Evolutionary conservation across 2,888 invertebrate species (phyloP), one percentile per base, ranked within the genome.

Genomic region (Gasteruption jaculator): DNA sequence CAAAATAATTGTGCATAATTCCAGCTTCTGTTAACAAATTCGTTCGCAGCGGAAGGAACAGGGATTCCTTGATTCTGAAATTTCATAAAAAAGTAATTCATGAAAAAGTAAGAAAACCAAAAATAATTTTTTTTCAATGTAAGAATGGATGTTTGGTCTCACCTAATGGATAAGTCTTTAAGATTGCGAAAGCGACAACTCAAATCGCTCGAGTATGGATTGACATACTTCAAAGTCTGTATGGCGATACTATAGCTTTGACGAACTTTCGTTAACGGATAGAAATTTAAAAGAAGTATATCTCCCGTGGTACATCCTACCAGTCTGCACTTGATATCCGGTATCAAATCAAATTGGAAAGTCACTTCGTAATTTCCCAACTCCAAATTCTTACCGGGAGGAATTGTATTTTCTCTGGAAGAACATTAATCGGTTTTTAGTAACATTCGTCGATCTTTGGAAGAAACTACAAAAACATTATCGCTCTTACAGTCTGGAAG

Each of bases 11-110:
- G 43, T 57, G 55, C 14, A 54, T 56, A 16, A 58, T 29, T 11
- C 71, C 77, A 53, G 74, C 63, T 40, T 65, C 55, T 39, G 61
- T 71, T 12, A 81, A 61, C 51, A 81, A 73, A 50, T 73, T 72
- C 52, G 77, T 75, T 38, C 78, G 78, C 26, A 79, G 72, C 19
- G 81, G 77, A 21, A 74, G 69, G 24, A 76, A 56, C 16, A 82
- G 51, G 39, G 72, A 66, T 49, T 81, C 74, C 53, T 81, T 81
- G 43, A 81, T 71, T 39, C 70, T 73, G 25, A 78, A 65, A 52
- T 76, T 73, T 50, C 7, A 19, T n/a, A 44, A n/a, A 2, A 36
- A n/a, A 29, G n/a, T n/a, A n/a, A n/a, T n/a, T n/a, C n/a, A n/a
- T n/a, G 29, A 11, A 15, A 29, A 29, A 29, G 4, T 15, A 29